A percentile compares a stretch with the other conserved stretches of the same genome.
These are phyloP conservation scores for Enchytraeus crypticus DNA, from an alignment of 2,888 invertebrate species.

Conservation along the genomic window DNA sequence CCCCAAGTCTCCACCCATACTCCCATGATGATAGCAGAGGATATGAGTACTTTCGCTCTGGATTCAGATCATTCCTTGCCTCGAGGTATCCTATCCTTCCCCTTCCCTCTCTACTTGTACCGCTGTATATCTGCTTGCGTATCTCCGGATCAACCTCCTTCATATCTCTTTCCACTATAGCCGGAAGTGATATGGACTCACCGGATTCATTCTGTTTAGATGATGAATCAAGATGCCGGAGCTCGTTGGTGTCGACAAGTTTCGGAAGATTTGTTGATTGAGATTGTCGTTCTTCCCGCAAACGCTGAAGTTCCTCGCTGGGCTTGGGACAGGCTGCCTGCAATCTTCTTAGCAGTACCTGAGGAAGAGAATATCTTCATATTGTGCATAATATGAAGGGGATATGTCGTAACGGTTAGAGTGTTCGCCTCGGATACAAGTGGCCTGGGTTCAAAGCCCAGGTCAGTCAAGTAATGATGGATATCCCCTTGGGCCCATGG, in stretches of 20 bases:
- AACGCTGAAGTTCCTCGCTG: neutral
- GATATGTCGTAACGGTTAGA: too few relatives aligned
- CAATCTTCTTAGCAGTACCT: neutral
- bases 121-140: slow-evolving; percentile 15
- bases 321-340: neutral
- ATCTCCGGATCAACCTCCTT: neutral
- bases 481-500: too few relatives aligned
- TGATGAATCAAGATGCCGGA: too few relatives aligned
- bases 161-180: neutral
- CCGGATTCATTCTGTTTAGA: too few relatives aligned
- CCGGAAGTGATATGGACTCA: neutral
- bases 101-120: slow-evolving; percentile 47
- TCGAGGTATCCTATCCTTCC: slow-evolving; percentile 42
- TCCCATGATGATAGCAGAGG: slow-evolving; percentile 42
- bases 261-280: neutral
- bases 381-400: too few relatives aligned
- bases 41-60: slow-evolving; percentile 45
- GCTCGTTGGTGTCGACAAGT: neutral
- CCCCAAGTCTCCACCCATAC: slow-evolving; percentile 47
- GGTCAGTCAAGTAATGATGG: too few relatives aligned
- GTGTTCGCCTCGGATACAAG: too few relatives aligned
- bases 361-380: too few relatives aligned
- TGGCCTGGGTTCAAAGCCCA: too few relatives aligned
- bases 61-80: slow-evolving; percentile 36
- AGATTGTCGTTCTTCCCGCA: neutral